Conservation (phyloP, 2,888 invertebrate species). For the Rapana venosa region DNA sequence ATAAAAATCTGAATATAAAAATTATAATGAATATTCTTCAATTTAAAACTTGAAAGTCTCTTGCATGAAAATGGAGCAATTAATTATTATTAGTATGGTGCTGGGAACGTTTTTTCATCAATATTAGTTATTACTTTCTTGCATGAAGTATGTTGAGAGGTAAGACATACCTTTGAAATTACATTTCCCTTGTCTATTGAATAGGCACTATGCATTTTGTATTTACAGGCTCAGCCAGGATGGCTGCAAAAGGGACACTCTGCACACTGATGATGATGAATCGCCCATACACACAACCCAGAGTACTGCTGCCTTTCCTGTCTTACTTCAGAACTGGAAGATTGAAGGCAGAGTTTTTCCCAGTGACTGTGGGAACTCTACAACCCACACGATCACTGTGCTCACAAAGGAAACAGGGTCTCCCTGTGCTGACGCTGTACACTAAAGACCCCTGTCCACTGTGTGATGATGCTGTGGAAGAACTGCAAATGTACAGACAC, state of each 20-base stretch:
- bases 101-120: too few relatives aligned
- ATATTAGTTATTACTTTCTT: too few relatives aligned
- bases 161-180: too few relatives aligned
- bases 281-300: neutral
- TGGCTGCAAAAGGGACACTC: neutral
- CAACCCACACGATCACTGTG: neutral
- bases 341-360: neutral
- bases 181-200: too few relatives aligned
- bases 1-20: too few relatives aligned
- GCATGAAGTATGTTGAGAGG: too few relatives aligned
- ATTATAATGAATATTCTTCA: too few relatives aligned
- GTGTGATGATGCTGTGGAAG: constrained; percentile 87
- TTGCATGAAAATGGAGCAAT: too few relatives aligned
- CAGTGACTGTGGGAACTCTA: neutral
- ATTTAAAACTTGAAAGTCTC: too few relatives aligned
- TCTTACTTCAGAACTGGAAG: neutral
- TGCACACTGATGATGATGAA: neutral
- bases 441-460: constrained; percentile 90
- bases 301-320: neutral
- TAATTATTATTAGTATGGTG: too few relatives aligned
- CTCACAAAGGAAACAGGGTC: constrained; percentile 20
- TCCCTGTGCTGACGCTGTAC: constrained; percentile 87
- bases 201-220: neutral
- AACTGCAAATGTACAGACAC: constrained; percentile 80
- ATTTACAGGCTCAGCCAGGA: neutral